Percentiles rank a stretch among this genome's conserved stretches.
These are phyloP conservation scores for Salmo trutta DNA, from an alignment of 2,797 vertebrate genomes.

Conservation along the genomic window DNA sequence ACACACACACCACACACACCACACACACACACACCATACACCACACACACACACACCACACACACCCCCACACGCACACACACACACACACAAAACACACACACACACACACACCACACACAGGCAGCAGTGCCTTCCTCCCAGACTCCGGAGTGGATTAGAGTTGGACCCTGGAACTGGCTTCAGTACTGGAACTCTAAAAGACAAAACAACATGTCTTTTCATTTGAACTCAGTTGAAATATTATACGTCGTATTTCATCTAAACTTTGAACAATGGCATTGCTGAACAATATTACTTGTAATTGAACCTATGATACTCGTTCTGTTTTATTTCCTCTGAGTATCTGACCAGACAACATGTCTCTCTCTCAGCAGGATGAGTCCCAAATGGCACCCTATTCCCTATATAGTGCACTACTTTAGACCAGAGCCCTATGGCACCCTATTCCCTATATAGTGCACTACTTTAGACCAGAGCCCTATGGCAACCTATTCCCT, in stretches of 20 bases:
- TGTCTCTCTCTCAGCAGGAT: not conserved
- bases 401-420: not conserved
- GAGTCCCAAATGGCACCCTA: not conserved
- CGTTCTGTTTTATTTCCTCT: not conserved
- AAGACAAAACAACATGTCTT: no score
- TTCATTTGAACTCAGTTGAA: not conserved
- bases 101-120: no score
- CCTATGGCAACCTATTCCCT: not conserved
- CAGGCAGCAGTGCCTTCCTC: conserved; percentile 30
- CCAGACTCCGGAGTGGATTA: conserved; percentile 51
- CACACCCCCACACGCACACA: no score
- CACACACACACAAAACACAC: not conserved
- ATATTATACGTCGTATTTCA: not conserved
- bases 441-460: not conserved
- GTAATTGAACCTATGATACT: not conserved
- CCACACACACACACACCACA: not conserved
- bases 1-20: no score
- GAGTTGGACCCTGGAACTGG: conserved; percentile 32
- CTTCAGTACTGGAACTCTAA: conserved; percentile 15
- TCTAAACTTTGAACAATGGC: not conserved
- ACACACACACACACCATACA: not conserved
- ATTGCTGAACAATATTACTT: not conserved
- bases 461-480: no score
- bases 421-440: not conserved
- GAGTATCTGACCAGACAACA: not conserved